Base-by-base conservation (phyloP, 2,888 invertebrate genomes). In the Diogma glabrata region DNA sequence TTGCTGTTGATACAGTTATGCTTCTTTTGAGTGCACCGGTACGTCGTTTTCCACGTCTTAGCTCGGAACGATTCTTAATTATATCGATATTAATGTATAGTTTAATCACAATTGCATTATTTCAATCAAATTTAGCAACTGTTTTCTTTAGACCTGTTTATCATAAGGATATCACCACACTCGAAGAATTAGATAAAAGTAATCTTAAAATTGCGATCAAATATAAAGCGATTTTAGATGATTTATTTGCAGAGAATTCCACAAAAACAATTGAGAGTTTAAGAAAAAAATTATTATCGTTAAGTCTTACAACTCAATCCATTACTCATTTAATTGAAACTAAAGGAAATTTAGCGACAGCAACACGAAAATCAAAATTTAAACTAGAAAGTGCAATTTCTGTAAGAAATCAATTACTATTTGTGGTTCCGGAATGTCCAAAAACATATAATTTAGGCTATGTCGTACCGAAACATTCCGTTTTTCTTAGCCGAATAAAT, bases 101-200 rank as follows among this genome's bases (percentile, higher is more conserved):
- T 53, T 66, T 72, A 8, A 67, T 69, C 24, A 65, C 69, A 50
- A 68, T 67, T 3, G 67, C 70, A 0, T 50, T 70, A 10, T 64
- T 72, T 43, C 72, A 72, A 55, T 70, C 71, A 5, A 67, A 66
- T 24, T 58, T 72, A 47, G 67, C 71, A 4, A 71, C 67, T 0
- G 67, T 67, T 1, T 67, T 69, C 49, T 67, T 68, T 40, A 63
- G 62, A 4, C 70, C 71, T 1, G 55, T 66, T 4, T 68, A 65
- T 57, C 71, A 70, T 48, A 63, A 63, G 1, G 68, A 72, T 56
- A 63, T 67, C 8, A 66, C 67, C 36, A 69, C 67, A 0, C 53
- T 72, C 28, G 54, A 61, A 7, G 66, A 71, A 30, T 54, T 72
- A 40, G 65, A 66, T n/a, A 57, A 61, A 0, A 59, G 64, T 1